Evolutionary conservation across 2,797 vertebrate species (phyloP).

Genomic region (Channallabes apus): DNA sequence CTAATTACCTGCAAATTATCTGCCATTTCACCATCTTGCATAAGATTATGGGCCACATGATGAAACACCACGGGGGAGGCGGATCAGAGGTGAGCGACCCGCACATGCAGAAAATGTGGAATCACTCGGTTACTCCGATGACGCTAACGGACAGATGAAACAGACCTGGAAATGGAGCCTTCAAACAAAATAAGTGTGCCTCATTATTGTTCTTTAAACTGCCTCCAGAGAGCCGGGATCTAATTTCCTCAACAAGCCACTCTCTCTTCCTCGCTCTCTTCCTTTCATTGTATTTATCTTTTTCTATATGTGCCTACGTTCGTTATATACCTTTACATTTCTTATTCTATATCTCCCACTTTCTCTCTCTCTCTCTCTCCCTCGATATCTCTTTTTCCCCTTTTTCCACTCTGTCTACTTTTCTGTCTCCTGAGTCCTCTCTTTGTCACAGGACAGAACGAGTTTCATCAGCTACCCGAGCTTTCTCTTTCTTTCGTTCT

Average conservation of each 20-base stretch:
- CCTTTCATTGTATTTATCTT: slow-evolving; percentile 12
- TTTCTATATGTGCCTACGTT: background rate
- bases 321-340: background rate
- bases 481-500: slow-evolving; percentile 32
- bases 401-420: slow-evolving; percentile 10
- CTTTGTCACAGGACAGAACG: slow-evolving; percentile 52
- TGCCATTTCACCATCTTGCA: slow-evolving; percentile 85
- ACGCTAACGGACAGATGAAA: slow-evolving; percentile 56
- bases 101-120: slow-evolving; percentile 66
- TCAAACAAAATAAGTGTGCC: slow-evolving; percentile 59
- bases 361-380: background rate
- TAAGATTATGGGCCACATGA: slow-evolving; percentile 84
- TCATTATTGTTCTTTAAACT: slow-evolving; percentile 57
- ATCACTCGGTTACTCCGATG: slow-evolving; percentile 68
- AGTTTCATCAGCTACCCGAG: slow-evolving; percentile 44
- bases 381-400: background rate
- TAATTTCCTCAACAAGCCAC: slow-evolving; percentile 22
- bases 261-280: slow-evolving; percentile 1
- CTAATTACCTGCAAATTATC: slow-evolving; percentile 85
- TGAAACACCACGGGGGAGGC: slow-evolving; percentile 77
- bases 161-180: slow-evolving; percentile 58
- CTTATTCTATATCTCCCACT: background rate
- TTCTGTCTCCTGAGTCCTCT: slow-evolving; percentile 46
- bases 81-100: slow-evolving; percentile 68
- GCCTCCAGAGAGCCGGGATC: slow-evolving; percentile 11